phyloP scores from a whole-genome alignment of 2,888 invertebrate genomes.

The Acleris literana region DNA sequence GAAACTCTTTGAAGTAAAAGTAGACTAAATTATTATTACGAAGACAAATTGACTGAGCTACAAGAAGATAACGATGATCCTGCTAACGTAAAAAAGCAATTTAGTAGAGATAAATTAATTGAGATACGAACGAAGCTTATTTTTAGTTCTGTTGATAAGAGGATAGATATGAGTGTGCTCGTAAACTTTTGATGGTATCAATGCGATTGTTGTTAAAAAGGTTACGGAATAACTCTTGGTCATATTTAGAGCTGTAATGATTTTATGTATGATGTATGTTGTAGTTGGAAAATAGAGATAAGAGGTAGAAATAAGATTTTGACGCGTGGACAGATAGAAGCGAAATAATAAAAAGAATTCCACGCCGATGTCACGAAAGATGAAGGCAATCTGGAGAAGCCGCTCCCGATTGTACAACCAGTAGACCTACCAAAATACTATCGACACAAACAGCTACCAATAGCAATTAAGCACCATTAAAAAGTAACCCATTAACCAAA shows the following conservation, averaged over 20 bases:
- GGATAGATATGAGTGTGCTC: neutral
- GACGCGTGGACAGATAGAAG: too few species aligned
- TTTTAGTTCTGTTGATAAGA: conserved; percentile 15
- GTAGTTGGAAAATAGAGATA: too few species aligned
- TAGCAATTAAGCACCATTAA: conserved; percentile 10
- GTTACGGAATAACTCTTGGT: neutral
- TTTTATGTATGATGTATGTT: too few species aligned
- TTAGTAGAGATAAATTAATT: conserved; percentile 26
- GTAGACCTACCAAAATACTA: neutral
- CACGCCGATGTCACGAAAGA: too few species aligned
- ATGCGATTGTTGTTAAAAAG: conserved; percentile 6
- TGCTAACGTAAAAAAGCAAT: conserved; percentile 24
- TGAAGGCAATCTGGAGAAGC: too few species aligned
- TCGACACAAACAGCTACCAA: conserved; percentile 5
- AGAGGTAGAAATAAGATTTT: too few species aligned
- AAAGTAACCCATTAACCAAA: conserved; percentile 18
- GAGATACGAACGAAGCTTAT: conserved; percentile 19
- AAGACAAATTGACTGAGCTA: conserved; percentile 3
- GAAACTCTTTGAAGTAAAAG: conserved; percentile 20
- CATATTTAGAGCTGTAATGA: too few species aligned
- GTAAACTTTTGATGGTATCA: conserved; percentile 21
- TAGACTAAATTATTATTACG: conserved; percentile 13
- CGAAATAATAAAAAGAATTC: too few species aligned
- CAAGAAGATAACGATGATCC: conserved; percentile 21
- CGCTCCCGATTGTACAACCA: neutral